Base-by-base conservation (phyloP, 2,888 invertebrate genomes). In the Drosophila mettleri region DNA sequence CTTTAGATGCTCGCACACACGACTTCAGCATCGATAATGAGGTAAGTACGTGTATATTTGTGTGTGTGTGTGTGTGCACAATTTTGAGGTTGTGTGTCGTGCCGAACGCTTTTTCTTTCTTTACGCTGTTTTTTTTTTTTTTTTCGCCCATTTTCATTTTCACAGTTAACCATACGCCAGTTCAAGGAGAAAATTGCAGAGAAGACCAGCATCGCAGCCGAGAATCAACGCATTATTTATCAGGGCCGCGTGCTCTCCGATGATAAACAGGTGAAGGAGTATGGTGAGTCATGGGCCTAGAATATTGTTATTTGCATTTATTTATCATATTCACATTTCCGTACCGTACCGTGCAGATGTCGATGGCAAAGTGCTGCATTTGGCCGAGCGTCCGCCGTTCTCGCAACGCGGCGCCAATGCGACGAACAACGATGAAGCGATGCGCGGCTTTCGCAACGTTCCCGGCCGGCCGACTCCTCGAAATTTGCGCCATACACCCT, bases 161-260 rank as follows among this genome's bases (percentile, higher is more conserved):
- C 22, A 20, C 92, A 97, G 97, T 94, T 95, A 65, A 97, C 97
- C 34, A 96, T 98, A 54, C 94, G 94, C 63, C 94, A 96, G 90
- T 95, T 98, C 86, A 98, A 98, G 91, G 95, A 95, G 79, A 94
- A 94, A 79, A 96, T 98, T 74, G 94, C 95, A 5, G 95, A 95
- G 53, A 94, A 95, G 72, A 96, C 98, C 77, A 95, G 94, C 63
- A 96, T 98, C 80, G 94, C 96, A 24, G 95, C 95, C 8, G 95
- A 96, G 69, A 95, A 96, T 49, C 98, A 98, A 91, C 94, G 98
- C 63, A 94, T 99, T 38, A 99, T 99, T 83, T 98, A 97, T 91
- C 97, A 97, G 91, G 99, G 99, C n/a, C 94, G 97, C 92, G 98
- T 98, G 27, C 93, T 99, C 53, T 96, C 96, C 89, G 97, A 99